These are phyloP conservation scores for Elaeidobius kamerunicus DNA, from an alignment of 2,888 invertebrate genomes.

Conservation along the genomic window DNA sequence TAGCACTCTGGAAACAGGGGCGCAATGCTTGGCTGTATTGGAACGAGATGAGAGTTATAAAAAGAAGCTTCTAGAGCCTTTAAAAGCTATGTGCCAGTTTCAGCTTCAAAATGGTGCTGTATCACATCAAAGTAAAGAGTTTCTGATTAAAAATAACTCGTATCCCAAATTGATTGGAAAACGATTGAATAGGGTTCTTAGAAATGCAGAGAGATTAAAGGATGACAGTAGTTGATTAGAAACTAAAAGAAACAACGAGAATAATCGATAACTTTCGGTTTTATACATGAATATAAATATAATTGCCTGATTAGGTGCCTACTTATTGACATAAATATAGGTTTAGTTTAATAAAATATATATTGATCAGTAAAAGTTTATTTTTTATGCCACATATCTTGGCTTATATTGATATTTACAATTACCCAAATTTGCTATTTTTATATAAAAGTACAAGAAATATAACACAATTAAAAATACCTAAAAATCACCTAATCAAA, in stretches of 20 bases:
- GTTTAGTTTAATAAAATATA: too few relatives aligned
- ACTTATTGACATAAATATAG: too few relatives aligned
- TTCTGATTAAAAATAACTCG: constrained; percentile 72
- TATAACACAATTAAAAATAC: not conserved
- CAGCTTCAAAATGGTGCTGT: constrained; percentile 91
- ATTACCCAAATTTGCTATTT: too few relatives aligned
- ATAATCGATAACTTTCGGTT: too few relatives aligned
- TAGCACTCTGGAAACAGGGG: constrained; percentile 86
- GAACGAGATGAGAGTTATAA: constrained; percentile 66
- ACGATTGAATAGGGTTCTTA: constrained; percentile 62
- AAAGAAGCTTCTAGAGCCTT: constrained; percentile 68
- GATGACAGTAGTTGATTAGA: too few relatives aligned
- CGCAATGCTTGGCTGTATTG: constrained; percentile 71
- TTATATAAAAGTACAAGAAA: not conserved
- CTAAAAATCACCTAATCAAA: constrained; percentile 10
- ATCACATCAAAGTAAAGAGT: constrained; percentile 90
- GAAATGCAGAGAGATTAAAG: constrained; percentile 41
- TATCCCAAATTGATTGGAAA: constrained; percentile 81
- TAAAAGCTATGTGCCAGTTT: constrained; percentile 80
- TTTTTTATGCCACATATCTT: too few relatives aligned
- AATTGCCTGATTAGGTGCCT: too few relatives aligned
- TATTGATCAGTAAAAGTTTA: too few relatives aligned
- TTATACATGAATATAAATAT: too few relatives aligned
- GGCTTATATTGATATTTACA: too few relatives aligned
- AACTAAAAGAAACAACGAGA: too few relatives aligned